phyloP scores from a whole-genome alignment of 2,113 vertebrate species.

The Apeltes quadracus region DNA sequence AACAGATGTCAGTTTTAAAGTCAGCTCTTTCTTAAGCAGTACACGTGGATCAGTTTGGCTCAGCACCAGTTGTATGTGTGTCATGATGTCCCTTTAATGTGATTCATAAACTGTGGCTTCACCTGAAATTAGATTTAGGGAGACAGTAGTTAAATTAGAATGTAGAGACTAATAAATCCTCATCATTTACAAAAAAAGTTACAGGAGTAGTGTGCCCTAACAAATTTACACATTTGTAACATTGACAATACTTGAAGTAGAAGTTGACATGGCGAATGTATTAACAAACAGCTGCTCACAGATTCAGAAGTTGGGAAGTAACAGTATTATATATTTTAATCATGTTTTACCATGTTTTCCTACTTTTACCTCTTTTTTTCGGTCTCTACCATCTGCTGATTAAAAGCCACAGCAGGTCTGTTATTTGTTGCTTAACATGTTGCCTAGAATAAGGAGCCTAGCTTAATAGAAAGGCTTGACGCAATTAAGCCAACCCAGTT shows the following conservation, averaged over 20 bases:
- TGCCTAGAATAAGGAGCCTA: not conserved
- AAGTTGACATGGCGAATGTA: not conserved
- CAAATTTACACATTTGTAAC: not conserved
- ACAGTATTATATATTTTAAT: not conserved
- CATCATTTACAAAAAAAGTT: not conserved
- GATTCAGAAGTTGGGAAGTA: not conserved
- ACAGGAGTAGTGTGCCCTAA: slow-evolving; percentile 2
- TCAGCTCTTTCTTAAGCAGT: not conserved
- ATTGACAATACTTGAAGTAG: not conserved
- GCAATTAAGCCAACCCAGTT: not conserved
- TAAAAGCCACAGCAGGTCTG: not conserved
- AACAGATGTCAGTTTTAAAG: not conserved
- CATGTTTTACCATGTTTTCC: too few species aligned
- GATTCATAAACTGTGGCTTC: slow-evolving; percentile 1
- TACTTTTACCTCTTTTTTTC: not conserved
- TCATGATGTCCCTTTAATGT: slow-evolving; percentile 2
- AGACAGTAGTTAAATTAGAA: not conserved
- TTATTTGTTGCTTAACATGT: too few species aligned
- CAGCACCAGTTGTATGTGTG: slow-evolving; percentile 15
- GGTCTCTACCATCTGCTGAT: not conserved
- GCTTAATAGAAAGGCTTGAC: not conserved
- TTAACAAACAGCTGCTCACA: not conserved
- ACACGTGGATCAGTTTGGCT: slow-evolving; percentile 2
- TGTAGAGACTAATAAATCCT: not conserved
- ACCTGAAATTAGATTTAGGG: slow-evolving; percentile 18